These are phyloP conservation scores for Labrus mixtus DNA, from an alignment of 2,113 vertebrate species.

Conservation along the genomic window DNA sequence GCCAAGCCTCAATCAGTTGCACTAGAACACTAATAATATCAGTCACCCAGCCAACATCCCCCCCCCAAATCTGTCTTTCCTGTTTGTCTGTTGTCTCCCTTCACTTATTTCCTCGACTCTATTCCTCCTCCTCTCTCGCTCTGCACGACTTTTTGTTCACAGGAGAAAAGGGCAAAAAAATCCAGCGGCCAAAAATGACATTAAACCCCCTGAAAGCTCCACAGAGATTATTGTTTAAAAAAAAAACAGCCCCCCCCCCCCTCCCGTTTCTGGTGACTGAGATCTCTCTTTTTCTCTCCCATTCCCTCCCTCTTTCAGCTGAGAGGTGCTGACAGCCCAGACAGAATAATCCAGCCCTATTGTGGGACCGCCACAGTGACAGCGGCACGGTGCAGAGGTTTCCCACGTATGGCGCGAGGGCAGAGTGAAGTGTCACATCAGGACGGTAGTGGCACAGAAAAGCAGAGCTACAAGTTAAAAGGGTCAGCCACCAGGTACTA, in stretches of 20 bases:
- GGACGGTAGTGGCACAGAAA: slow-evolving; percentile 27
- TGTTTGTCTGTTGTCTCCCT: slow-evolving; percentile 37
- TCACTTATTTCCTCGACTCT: slow-evolving; percentile 40
- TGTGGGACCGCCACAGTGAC: slow-evolving; percentile 59
- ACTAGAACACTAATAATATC: slow-evolving; percentile 66
- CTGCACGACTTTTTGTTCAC: slow-evolving; percentile 60
- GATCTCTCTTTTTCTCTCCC: slow-evolving; percentile 44
- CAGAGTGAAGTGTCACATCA: slow-evolving; percentile 37
- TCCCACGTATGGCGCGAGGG: slow-evolving; percentile 68
- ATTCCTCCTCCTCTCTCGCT: slow-evolving; percentile 20
- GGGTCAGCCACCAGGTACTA: slow-evolving; percentile 24
- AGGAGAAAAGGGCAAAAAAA: slow-evolving; percentile 68
- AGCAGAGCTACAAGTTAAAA: neutral
- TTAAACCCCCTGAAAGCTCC: slow-evolving; percentile 73
- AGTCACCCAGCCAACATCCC: slow-evolving; percentile 40
- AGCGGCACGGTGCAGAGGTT: slow-evolving; percentile 60
- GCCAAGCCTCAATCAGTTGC: slow-evolving; percentile 70
- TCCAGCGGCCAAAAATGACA: slow-evolving; percentile 77
- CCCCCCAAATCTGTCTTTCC: neutral
- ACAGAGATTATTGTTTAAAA: slow-evolving; percentile 73
- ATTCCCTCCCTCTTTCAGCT: slow-evolving; percentile 63
- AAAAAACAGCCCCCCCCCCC: slow-evolving; percentile 66
- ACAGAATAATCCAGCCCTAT: slow-evolving; percentile 76
- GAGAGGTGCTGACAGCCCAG: slow-evolving; percentile 78
- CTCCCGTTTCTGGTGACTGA: slow-evolving; percentile 24